phyloP scores from a whole-genome alignment of 2,113 vertebrate species.

The Bostrychus sinensis region DNA sequence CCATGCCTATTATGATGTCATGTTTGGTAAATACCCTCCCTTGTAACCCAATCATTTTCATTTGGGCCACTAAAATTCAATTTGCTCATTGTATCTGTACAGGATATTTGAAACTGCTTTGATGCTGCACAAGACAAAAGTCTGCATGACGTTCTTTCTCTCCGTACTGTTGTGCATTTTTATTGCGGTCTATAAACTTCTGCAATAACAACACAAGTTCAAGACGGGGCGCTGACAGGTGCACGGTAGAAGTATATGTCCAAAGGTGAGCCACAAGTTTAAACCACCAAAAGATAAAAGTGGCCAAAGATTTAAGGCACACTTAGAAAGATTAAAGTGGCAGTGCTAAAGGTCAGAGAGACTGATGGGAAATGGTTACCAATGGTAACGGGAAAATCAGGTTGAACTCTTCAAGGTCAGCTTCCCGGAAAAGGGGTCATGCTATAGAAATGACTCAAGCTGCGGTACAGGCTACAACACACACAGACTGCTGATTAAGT shows the following conservation, averaged over 20 bases:
- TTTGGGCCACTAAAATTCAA: constrained; percentile 42
- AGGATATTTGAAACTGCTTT: constrained; percentile 33
- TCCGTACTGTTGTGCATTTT: not conserved
- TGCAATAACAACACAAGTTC: not conserved
- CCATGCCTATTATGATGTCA: constrained; percentile 28
- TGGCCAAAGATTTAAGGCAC: constrained; percentile 1
- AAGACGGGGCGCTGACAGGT: not conserved
- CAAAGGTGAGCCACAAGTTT: not conserved
- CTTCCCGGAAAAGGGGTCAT: not conserved
- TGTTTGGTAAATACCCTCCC: constrained; percentile 35
- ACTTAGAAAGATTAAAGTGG: constrained; percentile 6
- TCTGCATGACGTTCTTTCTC: not conserved
- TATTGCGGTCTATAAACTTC: not conserved
- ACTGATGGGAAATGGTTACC: constrained; percentile 1
- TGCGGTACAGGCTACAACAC: not conserved
- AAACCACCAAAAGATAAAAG: constrained; percentile 9
- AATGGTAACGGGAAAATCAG: not conserved
- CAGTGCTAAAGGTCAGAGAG: not conserved
- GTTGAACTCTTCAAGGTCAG: constrained; percentile 6
- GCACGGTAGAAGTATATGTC: not conserved
- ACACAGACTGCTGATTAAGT: not conserved
- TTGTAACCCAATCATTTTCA: constrained; percentile 56
- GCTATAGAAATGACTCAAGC: not conserved
- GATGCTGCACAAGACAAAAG: not conserved
- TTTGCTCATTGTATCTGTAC: constrained; percentile 29